phyloP scores from a whole-genome alignment of 1,140 invertebrate genomes.

The Ceratosolen solmsi region DNA sequence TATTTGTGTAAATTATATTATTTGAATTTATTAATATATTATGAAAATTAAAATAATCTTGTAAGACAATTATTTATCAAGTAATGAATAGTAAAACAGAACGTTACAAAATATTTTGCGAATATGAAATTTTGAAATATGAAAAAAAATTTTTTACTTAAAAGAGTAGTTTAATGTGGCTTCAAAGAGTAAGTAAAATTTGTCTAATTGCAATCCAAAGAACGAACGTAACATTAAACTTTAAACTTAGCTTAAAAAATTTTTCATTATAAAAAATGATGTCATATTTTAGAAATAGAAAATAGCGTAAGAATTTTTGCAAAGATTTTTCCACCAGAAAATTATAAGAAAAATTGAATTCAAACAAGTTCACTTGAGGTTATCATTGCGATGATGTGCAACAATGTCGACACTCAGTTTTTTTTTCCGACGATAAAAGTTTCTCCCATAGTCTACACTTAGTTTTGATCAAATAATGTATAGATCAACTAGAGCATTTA shows the following conservation, averaged over 20 bases:
- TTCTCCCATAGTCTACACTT: conserved; percentile 37
- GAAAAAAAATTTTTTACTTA: neutral
- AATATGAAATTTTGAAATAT: neutral
- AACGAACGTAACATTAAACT: neutral
- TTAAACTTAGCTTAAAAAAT: neutral
- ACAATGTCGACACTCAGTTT: conserved; percentile 55
- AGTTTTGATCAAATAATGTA: neutral
- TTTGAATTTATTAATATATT: no score
- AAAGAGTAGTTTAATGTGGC: neutral
- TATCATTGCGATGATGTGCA: conserved; percentile 52
- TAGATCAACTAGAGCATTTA: neutral
- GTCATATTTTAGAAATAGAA: conserved; percentile 37
- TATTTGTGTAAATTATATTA: no score
- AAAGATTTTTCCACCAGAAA: conserved; percentile 42
- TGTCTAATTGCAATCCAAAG: neutral
- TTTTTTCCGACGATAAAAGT: conserved; percentile 48
- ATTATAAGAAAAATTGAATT: conserved; percentile 47
- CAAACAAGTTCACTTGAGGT: conserved; percentile 43
- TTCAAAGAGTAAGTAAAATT: no score
- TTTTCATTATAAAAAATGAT: no score
- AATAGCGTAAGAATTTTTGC: conserved; percentile 18
- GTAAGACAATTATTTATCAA: no score
- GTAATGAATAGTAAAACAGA: no score
- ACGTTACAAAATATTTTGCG: no score
- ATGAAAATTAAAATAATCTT: no score